Percentiles rank a stretch among this genome's conserved stretches.
These are phyloP conservation scores for Istiophorus platypterus DNA, from an alignment of 2,113 vertebrate genomes.

Conservation along the genomic window DNA sequence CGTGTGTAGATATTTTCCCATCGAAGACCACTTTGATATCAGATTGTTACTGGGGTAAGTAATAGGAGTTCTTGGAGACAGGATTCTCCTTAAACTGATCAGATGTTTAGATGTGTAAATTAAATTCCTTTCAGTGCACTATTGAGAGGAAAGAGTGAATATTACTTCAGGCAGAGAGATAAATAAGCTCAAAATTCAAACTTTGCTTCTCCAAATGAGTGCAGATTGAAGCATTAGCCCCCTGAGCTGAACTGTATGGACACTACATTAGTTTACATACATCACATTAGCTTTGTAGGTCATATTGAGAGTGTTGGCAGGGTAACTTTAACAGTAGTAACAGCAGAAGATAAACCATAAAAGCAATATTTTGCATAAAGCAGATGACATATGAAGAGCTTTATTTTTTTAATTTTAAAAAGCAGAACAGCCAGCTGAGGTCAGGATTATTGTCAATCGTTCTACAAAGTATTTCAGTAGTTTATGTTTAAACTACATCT, in stretches of 20 bases:
- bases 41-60: too few relatives aligned
- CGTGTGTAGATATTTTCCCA: too few relatives aligned
- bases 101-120: neutral
- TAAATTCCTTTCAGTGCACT: neutral
- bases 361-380: neutral
- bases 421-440: neutral
- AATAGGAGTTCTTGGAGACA: neutral
- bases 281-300: neutral
- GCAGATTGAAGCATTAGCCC: neutral
- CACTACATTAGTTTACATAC: conserved; percentile 7
- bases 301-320: neutral
- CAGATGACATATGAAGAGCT: neutral
- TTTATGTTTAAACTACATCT: neutral
- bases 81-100: neutral
- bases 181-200: conserved; percentile 4
- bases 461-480: neutral
- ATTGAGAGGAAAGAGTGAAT: neutral
- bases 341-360: neutral
- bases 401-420: neutral
- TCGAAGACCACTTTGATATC: too few relatives aligned
- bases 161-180: neutral
- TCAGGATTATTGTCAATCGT: neutral
- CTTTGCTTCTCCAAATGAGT: too few relatives aligned
- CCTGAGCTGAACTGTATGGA: neutral
- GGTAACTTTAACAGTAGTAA: neutral